A percentile compares a stretch with the other conserved stretches of the same genome.
Conservation (phyloP, 2,888 invertebrate genomes). For the Eristalis arbustorum region DNA sequence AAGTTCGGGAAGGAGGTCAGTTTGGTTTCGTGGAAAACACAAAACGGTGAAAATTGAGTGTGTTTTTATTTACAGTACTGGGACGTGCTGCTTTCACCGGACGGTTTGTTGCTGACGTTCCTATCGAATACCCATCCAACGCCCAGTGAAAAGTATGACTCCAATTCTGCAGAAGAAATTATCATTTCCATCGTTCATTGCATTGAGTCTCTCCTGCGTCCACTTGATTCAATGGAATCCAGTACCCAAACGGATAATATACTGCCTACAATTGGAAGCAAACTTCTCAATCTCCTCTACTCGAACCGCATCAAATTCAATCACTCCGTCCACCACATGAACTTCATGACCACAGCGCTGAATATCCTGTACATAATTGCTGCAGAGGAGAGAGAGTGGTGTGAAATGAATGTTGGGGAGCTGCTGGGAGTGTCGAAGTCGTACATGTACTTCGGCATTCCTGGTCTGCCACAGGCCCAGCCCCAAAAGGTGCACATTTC, state of each 20-base stretch:
- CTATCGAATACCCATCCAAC: slow-evolving; percentile 20
- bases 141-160: slow-evolving; percentile 58
- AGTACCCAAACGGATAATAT: slow-evolving; percentile 24
- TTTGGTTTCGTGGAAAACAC: background rate
- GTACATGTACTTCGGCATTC: slow-evolving; percentile 82
- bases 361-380: slow-evolving; percentile 73
- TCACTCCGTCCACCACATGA: slow-evolving; percentile 52
- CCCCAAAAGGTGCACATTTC: slow-evolving; percentile 83
- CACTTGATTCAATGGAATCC: slow-evolving; percentile 34
- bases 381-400: slow-evolving; percentile 74
- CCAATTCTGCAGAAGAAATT: slow-evolving; percentile 71
- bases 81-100: slow-evolving; percentile 66
- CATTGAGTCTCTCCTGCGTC: slow-evolving; percentile 69
- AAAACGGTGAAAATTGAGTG: background rate
- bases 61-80: slow-evolving; percentile 63
- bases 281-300: slow-evolving; percentile 62
- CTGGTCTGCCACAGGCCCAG: slow-evolving; percentile 75
- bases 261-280: slow-evolving; percentile 46
- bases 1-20: slow-evolving; percentile 48
- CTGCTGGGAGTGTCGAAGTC: slow-evolving; percentile 83
- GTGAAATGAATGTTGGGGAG: slow-evolving; percentile 80
- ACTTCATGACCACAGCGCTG: slow-evolving; percentile 65
- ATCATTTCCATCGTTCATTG: slow-evolving; percentile 70
- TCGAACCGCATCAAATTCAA: slow-evolving; percentile 57
- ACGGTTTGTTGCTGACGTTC: slow-evolving; percentile 66